phyloP scores from a whole-genome alignment of 1,140 invertebrate species.

The Stenopsyche tienmushanensis region DNA sequence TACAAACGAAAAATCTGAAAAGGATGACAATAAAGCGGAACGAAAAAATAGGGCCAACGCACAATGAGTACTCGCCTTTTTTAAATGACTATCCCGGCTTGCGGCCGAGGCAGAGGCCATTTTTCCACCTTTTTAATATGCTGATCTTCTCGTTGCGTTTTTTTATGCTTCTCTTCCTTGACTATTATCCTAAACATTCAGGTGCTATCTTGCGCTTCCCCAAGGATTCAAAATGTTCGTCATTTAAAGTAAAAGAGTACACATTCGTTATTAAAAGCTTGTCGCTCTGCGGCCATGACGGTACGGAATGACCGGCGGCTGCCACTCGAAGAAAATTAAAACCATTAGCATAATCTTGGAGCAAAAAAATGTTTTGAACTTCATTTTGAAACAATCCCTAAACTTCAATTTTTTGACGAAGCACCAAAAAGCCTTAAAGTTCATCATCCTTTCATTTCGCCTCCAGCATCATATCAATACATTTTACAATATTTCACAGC shows the following conservation, averaged over 20 bases:
- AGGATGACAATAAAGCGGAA: conserved; percentile 9
- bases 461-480: no score
- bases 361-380: no score
- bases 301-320: no score
- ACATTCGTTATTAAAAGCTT: conserved; percentile 35
- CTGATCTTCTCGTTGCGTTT: conserved; percentile 13
- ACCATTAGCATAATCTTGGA: conserved; percentile 1
- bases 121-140: conserved; percentile 28
- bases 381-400: no score
- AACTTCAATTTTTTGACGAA: no score
- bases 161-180: conserved; percentile 6
- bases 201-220: conserved; percentile 23
- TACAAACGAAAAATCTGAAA: conserved; percentile 30
- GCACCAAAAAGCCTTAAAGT: no score
- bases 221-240: conserved; percentile 24
- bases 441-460: no score
- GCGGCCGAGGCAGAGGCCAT: neutral
- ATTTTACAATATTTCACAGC: no score
- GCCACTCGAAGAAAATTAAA: conserved; percentile 7
- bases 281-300: neutral
- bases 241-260: conserved; percentile 30
- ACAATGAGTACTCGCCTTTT: conserved; percentile 17
- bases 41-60: neutral
- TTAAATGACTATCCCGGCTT: neutral
- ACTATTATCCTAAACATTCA: conserved; percentile 22